Percentiles rank a stretch among this genome's conserved stretches.
Evolutionary conservation across 2,888 invertebrate species (phyloP).

Genomic region (Gasteruption jaculator): DNA sequence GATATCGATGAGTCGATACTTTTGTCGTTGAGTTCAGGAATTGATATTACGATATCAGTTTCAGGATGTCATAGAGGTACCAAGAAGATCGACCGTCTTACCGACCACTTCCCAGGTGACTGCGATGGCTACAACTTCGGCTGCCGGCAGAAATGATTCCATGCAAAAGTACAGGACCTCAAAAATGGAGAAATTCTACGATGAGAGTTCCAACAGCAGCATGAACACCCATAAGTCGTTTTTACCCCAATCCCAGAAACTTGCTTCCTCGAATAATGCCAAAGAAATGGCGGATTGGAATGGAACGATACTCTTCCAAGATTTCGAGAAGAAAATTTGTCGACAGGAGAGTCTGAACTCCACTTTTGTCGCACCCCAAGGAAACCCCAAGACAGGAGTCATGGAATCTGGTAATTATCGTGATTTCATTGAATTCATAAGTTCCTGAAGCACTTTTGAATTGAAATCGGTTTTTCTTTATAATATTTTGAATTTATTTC

Average conservation of each 20-base stretch:
- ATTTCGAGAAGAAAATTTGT: slow-evolving; percentile 30
- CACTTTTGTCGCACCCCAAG: slow-evolving; percentile 26
- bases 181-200: no score
- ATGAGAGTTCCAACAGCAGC: not conserved
- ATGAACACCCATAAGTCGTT: not conserved
- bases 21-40: not conserved
- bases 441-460: no score
- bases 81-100: slow-evolving; percentile 21
- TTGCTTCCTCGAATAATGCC: slow-evolving; percentile 24
- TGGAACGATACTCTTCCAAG: slow-evolving; percentile 24
- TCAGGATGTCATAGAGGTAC: slow-evolving; percentile 1
- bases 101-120: no score
- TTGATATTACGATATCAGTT: slow-evolving; percentile 4
- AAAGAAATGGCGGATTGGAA: slow-evolving; percentile 23
- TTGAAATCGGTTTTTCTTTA: no score
- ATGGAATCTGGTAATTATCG: slow-evolving; percentile 24
- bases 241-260: slow-evolving; percentile 25
- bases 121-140: no score
- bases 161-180: no score
- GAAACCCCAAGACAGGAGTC: slow-evolving; percentile 19
- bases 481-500: slow-evolving; percentile 1
- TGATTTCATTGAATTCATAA: no score
- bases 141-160: no score
- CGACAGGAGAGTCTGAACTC: slow-evolving; percentile 29
- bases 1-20: no score